Evolutionary conservation across 2,888 invertebrate genomes (phyloP).

Genomic region (Brachylomia viminalis): DNA sequence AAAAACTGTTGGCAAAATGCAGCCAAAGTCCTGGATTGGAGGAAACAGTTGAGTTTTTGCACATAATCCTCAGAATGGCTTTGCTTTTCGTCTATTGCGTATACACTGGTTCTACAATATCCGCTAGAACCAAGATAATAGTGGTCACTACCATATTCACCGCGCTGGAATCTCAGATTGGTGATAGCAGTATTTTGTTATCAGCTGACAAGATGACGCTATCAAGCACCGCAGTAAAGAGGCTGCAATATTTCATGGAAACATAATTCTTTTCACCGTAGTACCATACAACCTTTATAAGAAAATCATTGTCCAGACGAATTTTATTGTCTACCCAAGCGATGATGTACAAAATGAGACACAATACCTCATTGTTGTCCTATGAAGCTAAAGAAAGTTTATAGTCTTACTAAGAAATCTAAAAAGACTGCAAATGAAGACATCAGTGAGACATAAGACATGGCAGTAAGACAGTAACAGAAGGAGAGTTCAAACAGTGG

Average conservation of each 20-base stretch:
- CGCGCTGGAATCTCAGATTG: too few species aligned
- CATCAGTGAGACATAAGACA: conserved; percentile 52
- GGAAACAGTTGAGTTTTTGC: background rate
- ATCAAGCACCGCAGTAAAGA: background rate
- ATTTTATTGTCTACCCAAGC: background rate
- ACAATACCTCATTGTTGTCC: conserved; percentile 30
- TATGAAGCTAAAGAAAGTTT: conserved; percentile 28
- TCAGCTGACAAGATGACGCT: background rate
- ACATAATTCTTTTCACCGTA: background rate
- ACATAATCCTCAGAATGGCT: background rate
- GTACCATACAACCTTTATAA: background rate
- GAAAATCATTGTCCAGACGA: conserved; percentile 1
- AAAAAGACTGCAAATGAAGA: conserved; percentile 45
- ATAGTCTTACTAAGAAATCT: conserved; percentile 43
- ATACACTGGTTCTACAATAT: background rate
- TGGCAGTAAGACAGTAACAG: conserved; percentile 53
- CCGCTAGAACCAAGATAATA: background rate
- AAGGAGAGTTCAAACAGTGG: conserved; percentile 57
- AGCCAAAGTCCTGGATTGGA: too few species aligned
- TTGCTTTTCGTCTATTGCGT: background rate
- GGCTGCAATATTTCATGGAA: background rate
- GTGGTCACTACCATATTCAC: too few species aligned
- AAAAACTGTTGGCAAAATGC: background rate
- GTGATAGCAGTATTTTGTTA: background rate
- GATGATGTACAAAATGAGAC: background rate